Evolutionary conservation across 1,140 invertebrate species (phyloP), one percentile per base, ranked within the genome.

Genomic region (Melanaphis sacchari): DNA sequence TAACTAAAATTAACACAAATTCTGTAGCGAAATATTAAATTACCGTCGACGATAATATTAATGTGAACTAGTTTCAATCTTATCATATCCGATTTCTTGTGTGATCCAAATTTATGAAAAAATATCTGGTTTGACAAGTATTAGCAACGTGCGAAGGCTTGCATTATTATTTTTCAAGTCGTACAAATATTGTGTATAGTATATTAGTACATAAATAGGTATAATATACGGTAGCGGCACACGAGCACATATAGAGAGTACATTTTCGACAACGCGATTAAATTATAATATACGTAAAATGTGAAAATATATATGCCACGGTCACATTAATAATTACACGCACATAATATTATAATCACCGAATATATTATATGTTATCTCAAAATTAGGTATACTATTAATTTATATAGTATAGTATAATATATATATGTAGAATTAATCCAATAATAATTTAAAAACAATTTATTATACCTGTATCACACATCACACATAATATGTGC

Each of bases 241-340:
- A 84, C 9, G 8, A 66, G 76, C 36, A 38, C 36, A n/a, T n/a
- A n/a, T 85, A 31, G 31, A 85, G 11, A 66, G 31, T n/a, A 85
- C 24, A 40, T 43, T 43, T 85, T 40, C 26, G 41, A 85, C 11
- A 41, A 46, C 5, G 84, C 41, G 26, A 85, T 76, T 76, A 76
- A 15, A 85, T 76, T 76, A 76, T 76, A 76, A 76, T 43, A 46
- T 43, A 31, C 15, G 41, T 11, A 85, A 85, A 85, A 46, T 40
- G 15, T 85, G 38, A 85, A 85, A 85, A 85, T 85, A 43, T 85
- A 43, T 85, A 85, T 85, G 84, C 41, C 84, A 85, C 9, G 41
- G 38, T 26, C 38, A 84, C 38, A n/a, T 4, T 76, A 66, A 66
- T 66, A 66, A 66, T 31, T 11, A 3, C 31, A 15, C 26, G 0